Conservation (phyloP, 92 coral and sea anemone species). For the Parazoanthus darwini region DNA sequence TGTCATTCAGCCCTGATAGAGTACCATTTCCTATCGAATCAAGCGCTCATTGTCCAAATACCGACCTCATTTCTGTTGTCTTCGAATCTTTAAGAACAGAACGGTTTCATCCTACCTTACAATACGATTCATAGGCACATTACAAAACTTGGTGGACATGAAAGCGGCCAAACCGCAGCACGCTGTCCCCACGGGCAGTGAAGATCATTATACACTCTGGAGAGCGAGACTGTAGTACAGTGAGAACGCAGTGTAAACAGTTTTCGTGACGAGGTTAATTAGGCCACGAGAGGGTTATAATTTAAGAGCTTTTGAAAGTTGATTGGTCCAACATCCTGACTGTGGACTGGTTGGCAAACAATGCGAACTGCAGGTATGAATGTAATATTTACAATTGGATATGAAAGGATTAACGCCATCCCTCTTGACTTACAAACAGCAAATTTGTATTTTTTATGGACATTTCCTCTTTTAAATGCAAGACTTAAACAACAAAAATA, state of each 20-base stretch:
- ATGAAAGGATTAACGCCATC: not conserved
- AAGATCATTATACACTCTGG: not conserved
- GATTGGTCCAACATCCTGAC: conserved; percentile 3
- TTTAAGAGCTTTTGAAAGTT: conserved; percentile 18
- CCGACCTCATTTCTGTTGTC: not conserved
- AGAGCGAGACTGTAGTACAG: not conserved
- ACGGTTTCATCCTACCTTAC: not conserved
- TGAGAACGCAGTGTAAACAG: not conserved
- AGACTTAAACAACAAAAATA: not conserved
- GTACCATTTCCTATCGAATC: not conserved
- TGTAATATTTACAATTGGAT: conserved; percentile 1
- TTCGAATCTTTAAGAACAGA: not conserved
- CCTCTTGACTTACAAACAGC: not conserved
- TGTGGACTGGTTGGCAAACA: conserved; percentile 11
- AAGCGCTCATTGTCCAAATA: not conserved
- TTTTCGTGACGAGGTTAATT: conserved; percentile 21
- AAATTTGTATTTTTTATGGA: not conserved
- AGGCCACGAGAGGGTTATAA: conserved; percentile 15
- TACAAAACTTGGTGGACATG: not conserved
- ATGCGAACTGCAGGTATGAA: not conserved
- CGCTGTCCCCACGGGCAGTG: not conserved
- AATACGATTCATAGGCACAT: not conserved
- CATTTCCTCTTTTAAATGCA: not conserved
- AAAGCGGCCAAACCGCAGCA: not conserved
- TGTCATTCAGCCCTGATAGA: not conserved